These are phyloP conservation scores for Sinopyrophorus schimmeli DNA, from an alignment of 2,888 invertebrate species.

Conservation along the genomic window DNA sequence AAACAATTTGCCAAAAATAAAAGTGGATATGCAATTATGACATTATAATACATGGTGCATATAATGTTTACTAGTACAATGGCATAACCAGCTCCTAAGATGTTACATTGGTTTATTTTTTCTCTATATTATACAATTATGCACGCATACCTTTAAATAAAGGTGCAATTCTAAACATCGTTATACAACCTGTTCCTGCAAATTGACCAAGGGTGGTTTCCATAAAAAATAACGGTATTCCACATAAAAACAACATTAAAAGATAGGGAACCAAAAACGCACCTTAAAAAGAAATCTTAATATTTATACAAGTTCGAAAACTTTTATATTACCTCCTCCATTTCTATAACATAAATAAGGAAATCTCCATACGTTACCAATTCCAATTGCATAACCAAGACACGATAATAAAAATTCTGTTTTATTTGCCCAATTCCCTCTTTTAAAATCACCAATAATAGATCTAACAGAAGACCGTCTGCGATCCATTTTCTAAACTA, in stretches of 20 bases:
- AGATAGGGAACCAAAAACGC: slow-evolving; percentile 88
- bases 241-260: slow-evolving; percentile 77
- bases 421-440: slow-evolving; percentile 75
- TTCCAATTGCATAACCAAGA: slow-evolving; percentile 82
- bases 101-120: slow-evolving; percentile 7
- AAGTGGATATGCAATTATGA: slow-evolving; percentile 83
- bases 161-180: slow-evolving; percentile 79
- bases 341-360: slow-evolving; percentile 85
- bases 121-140: background rate
- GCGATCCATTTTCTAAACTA: slow-evolving; percentile 16
- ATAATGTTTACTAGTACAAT: slow-evolving; percentile 79
- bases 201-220: slow-evolving; percentile 87
- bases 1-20: slow-evolving; percentile 77
- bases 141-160: slow-evolving; percentile 76
- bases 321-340: slow-evolving; percentile 69
- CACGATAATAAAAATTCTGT: slow-evolving; percentile 79
- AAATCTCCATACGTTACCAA: slow-evolving; percentile 86
- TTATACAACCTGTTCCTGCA: slow-evolving; percentile 78
- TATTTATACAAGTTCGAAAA: too few relatives aligned
- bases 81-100: slow-evolving; percentile 82
- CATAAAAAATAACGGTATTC: slow-evolving; percentile 86
- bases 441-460: slow-evolving; percentile 40
- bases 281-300: slow-evolving; percentile 57
- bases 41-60: slow-evolving; percentile 81
- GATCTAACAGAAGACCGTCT: slow-evolving; percentile 22